Conservation (phyloP, 1,140 invertebrate genomes). For the Cryptotermes secundus region DNA sequence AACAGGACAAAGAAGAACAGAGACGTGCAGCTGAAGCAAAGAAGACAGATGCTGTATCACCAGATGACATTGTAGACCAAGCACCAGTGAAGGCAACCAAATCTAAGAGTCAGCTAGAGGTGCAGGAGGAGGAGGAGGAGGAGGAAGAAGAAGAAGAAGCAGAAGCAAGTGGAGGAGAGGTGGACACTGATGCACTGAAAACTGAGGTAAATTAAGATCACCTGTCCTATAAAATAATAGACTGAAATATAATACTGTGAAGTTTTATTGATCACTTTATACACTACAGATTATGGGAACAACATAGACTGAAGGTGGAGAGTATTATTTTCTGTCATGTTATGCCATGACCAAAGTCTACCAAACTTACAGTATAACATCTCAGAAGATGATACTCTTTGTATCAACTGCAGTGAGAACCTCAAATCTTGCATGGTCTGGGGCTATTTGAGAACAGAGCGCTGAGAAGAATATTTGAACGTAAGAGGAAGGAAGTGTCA, state of each 20-base stretch:
- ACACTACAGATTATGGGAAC: background rate
- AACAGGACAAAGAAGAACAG: slow-evolving; percentile 44
- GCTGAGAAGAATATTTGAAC: no score
- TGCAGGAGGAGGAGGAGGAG: slow-evolving; percentile 18
- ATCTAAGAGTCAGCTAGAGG: slow-evolving; percentile 25
- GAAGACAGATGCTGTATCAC: slow-evolving; percentile 60
- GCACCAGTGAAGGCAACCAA: slow-evolving; percentile 45
- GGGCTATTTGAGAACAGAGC: no score
- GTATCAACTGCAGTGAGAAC: no score
- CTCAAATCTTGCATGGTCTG: no score
- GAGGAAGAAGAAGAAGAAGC: slow-evolving; percentile 13
- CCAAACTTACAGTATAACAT: no score
- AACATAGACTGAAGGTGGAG: no score
- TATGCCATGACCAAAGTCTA: no score
- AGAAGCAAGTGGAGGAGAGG: slow-evolving; percentile 14
- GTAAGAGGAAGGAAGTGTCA: no score
- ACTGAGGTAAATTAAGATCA: background rate
- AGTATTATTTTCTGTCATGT: no score
- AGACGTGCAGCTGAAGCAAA: slow-evolving; percentile 51
- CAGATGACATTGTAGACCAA: slow-evolving; percentile 50
- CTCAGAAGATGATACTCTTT: no score
- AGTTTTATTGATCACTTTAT: background rate
- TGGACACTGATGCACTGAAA: background rate
- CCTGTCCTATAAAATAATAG: no score
- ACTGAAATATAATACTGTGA: background rate